Base-by-base conservation (phyloP, 2,113 vertebrate genomes). In the Mormyrus lacerda region DNA sequence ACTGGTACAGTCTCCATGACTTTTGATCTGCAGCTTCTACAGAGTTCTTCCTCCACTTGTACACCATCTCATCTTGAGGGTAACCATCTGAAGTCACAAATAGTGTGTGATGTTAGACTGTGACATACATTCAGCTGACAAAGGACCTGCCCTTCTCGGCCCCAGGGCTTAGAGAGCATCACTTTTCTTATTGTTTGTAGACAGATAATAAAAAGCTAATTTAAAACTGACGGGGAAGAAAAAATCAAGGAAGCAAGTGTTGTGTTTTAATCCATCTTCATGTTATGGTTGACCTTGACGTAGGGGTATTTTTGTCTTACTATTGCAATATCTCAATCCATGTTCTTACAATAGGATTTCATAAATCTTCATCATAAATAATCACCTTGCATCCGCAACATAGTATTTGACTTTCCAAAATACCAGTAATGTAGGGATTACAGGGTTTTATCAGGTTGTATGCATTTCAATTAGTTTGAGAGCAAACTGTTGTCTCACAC, bases 1-100 rank as follows among this genome's bases (percentile, higher is more conserved):
- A 99, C 93, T 99, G 98, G 93, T 99, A 99, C n/a, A 99, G 98
- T 88, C 98, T 95, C 98, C 98, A 99, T 88, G 97, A 98, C 90
- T 98, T 98, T 92, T 98, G 98, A 93, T 99, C 97, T 1, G 97
- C 95, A n/a, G 98, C 97, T 92, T 98, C 97, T 88, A 99, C 97
- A 0, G 98, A 99, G 90, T 99, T 98, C 95, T 97, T 98, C 90
- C 97, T 97, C 98, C 98, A 99, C 93, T 97, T 97, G 92, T 99
- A 99, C 93, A 99, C 93, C 97, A 99, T 98, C 95, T 99, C 98
- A 91, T 99, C 98, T 94, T 95, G 96, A 21, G 98, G 97, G 91
- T 99, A 99, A 92, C 98, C 98, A 93, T 99, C 98, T 99, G 95
- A 91, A 97, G 97, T 94, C 90, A 94, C n/a, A 95, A 88, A 93